Evolutionary conservation across 2,888 invertebrate genomes (phyloP), one percentile per base, ranked within the genome.

Genomic region (Machimus atricapillus): DNA sequence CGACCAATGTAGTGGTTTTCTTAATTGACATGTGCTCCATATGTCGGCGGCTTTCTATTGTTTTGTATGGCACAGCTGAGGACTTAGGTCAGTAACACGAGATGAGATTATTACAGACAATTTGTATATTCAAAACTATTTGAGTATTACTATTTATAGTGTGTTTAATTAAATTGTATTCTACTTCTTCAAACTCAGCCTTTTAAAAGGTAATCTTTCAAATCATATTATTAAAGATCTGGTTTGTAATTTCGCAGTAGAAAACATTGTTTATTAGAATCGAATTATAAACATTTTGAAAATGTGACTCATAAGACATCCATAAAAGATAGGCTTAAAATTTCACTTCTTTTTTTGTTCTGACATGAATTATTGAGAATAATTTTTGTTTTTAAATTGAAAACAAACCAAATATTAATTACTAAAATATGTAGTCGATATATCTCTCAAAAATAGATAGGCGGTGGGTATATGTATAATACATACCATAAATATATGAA

Each of bases 1-100:
- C 31, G 82, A 46, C 6, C 43, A n/a, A 82, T 82, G 52, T 52
- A 56, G 82, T 66, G 40, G 34, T 34, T 58, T 16, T 43, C 34
- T 58, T 58, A 82, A 82, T 82, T 82, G 82, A 82, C 58, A 82
- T 82, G 34, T 82, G 58, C 82, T 82, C 82, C 82, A 82, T 82
- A 82, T 82, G 82, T 34, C 52, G 52, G 58, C 82, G 16, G 56
- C 23, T 27, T 56, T 58, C 58, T 52, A 82, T 31, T 82, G 58
- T 58, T 82, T 82, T 34, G 58, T 82, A 58, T 82, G 12, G 82
- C 82, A 66, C 58, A 82, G 58, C 58, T 82, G 56, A 58, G 46
- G 8, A 31, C 58, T 58, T 82, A 82, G 82, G 58, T 82, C 82
- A 82, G 82, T 82, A 82, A 58, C 82, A 34, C 66, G 82, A 82